Evolutionary conservation across 1,140 invertebrate genomes (phyloP).

Genomic region (Chionoecetes opilio): DNA sequence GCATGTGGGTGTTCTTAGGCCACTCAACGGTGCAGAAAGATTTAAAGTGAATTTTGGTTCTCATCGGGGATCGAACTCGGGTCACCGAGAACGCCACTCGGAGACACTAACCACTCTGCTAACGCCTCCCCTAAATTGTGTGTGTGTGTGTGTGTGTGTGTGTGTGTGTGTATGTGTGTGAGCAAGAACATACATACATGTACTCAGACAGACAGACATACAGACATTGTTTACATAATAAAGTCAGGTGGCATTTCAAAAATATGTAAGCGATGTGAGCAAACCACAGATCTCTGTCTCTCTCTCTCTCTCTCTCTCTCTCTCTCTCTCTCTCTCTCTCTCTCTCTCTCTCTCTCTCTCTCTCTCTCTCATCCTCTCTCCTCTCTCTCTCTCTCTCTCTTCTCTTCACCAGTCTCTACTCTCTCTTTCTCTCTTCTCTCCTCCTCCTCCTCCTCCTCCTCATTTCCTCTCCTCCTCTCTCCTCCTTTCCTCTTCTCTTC

Average conservation of each 20-base stretch:
- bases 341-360: constrained; percentile 27
- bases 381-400: neutral
- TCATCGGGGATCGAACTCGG: no score
- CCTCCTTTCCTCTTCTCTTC: neutral
- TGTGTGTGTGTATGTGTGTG: no score
- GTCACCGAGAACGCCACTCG: no score
- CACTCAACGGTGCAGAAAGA: no score
- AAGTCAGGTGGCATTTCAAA: neutral
- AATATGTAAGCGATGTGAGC: neutral
- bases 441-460: neutral
- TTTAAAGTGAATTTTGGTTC: no score
- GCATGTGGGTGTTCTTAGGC: no score
- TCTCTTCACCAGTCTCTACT: neutral
- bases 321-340: constrained; percentile 10
- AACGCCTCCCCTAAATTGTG: no score
- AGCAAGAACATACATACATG: no score
- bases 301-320: neutral
- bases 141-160: no score
- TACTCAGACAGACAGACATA: neutral
- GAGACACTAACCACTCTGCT: no score
- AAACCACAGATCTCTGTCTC: neutral
- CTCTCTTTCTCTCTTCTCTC: neutral
- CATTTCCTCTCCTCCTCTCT: no score
- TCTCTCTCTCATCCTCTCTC: constrained; percentile 13
- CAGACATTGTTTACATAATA: neutral